Evolutionary conservation across 1,140 invertebrate genomes (phyloP).

Genomic region (Drosophila athabasca): DNA sequence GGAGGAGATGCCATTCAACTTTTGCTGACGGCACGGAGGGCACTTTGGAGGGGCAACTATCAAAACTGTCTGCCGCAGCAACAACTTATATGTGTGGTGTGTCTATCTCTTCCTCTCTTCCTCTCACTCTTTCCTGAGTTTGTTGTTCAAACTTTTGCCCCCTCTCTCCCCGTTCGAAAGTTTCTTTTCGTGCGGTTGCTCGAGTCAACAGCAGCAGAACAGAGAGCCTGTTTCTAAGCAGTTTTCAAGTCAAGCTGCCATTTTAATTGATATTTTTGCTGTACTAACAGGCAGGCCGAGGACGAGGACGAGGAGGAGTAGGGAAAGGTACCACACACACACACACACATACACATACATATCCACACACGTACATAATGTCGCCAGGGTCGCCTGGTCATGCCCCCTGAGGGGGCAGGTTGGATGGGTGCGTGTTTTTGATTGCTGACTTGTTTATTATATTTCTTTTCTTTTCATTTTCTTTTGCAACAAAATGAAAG

Average conservation of each 20-base stretch:
- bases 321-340: neutral
- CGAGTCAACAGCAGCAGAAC: constrained; percentile 47
- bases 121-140: neutral
- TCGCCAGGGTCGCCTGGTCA: constrained; percentile 32
- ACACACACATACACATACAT: constrained; percentile 8
- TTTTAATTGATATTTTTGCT: constrained; percentile 76
- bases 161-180: constrained; percentile 39
- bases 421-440: constrained; percentile 58
- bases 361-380: constrained; percentile 27
- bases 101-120: constrained; percentile 7
- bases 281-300: neutral
- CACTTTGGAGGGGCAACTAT: constrained; percentile 45
- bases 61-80: constrained; percentile 72
- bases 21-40: constrained; percentile 21
- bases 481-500: constrained; percentile 56
- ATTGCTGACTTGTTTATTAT: constrained; percentile 74
- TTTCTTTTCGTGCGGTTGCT: constrained; percentile 56
- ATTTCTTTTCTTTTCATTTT: constrained; percentile 41
- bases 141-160: constrained; percentile 47
- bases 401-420: too few species aligned
- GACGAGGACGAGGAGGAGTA: neutral
- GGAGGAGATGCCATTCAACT: constrained; percentile 44
- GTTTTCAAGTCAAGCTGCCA: constrained; percentile 71
- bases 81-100: constrained; percentile 13
- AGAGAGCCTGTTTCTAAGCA: constrained; percentile 49